Base-by-base conservation (phyloP, 2,888 invertebrate species). In the Trissoscelio sp. region DNA sequence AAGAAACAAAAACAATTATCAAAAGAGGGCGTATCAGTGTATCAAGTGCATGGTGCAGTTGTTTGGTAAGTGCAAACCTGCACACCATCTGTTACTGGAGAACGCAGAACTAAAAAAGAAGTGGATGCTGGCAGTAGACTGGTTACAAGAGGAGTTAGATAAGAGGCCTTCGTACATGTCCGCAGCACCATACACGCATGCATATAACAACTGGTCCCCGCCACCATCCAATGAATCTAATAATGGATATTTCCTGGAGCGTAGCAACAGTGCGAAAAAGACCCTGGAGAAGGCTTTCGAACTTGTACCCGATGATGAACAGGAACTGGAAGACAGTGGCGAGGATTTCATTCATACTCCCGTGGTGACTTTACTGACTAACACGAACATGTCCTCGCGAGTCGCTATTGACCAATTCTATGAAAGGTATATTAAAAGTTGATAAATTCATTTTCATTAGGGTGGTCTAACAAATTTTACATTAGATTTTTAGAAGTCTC, bases 1-100 rank as follows among this genome's bases (percentile, higher is more conserved):
- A 86, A 95, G 97, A 81, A 96, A 97, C 77, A 98, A 98, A 92
- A 96, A 96, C 83, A 97, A 98, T 92, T 98, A 98, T 92, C 98
- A 98, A 92, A 98, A 98, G 92, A 94, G 98, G 84, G 97, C 98
- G 83, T 99, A 99, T 93, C 97, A 98, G 92, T 98, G 98, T 92
- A 97, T 99, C 83, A 99, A 99, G 93, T 96, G 97, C 91, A 94
- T 99, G 93, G 98, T 98, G 83, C 95, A 96, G 85, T 93, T 98
- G 83, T 97, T 98, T 93, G 94, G 95, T 87, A 95, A 96, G 92
- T 97, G 97, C 91, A 94, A 95, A 70, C 93, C 95, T 79, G 97
- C 97, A 20, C 94, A 95, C 88, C 94, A 95, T 88, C 95, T 98
- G 92, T 93, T 98, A 86, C 94, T 95, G 89, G 94, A 94, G 79